Evolutionary conservation across 53 echinoderm and acorn worm genomes (phyloP).

Genomic region (Stichopus horrens): DNA sequence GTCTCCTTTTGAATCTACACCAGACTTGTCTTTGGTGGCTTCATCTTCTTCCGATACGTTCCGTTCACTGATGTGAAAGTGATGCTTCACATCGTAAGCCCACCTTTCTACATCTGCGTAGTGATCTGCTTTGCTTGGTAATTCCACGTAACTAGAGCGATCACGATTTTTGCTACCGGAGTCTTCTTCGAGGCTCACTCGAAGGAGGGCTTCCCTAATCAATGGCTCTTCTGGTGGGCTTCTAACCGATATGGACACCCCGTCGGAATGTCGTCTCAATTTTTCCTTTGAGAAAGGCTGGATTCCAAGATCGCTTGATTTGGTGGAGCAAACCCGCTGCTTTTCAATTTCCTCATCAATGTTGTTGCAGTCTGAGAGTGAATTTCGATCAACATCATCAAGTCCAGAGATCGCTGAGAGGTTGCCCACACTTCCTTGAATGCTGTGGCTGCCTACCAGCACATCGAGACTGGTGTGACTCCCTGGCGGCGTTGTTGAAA

Average conservation of each 20-base stretch:
- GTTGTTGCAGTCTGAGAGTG: background rate
- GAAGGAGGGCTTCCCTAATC: constrained; percentile 37
- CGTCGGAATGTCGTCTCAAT: constrained; percentile 35
- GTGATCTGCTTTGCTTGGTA: constrained; percentile 13
- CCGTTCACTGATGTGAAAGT: constrained; percentile 12
- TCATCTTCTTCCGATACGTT: background rate
- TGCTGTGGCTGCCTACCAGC: constrained; percentile 55
- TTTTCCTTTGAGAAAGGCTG: constrained; percentile 36
- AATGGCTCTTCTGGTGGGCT: constrained; percentile 39
- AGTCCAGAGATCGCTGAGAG: constrained; percentile 30
- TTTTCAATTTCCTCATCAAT: background rate
- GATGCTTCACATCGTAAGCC: constrained; percentile 40
- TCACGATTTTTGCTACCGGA: background rate
- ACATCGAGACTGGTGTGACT: constrained; percentile 90
- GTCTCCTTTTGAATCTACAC: constrained; percentile 8
- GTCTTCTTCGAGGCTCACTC: constrained; percentile 7
- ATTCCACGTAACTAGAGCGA: background rate
- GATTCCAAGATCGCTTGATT: constrained; percentile 36
- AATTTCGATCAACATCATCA: constrained; percentile 7
- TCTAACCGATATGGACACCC: constrained; percentile 7
- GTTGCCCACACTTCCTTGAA: constrained; percentile 56
- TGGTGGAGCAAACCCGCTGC: constrained; percentile 27
- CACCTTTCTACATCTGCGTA: constrained; percentile 36
- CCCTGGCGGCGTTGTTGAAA: constrained; percentile 57
- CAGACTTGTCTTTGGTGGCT: constrained; percentile 15